A percentile compares a stretch with the other conserved stretches of the same genome.
These are phyloP conservation scores for Drosophila sordidapex DNA, from an alignment of 2,888 invertebrate genomes.

Conservation along the genomic window DNA sequence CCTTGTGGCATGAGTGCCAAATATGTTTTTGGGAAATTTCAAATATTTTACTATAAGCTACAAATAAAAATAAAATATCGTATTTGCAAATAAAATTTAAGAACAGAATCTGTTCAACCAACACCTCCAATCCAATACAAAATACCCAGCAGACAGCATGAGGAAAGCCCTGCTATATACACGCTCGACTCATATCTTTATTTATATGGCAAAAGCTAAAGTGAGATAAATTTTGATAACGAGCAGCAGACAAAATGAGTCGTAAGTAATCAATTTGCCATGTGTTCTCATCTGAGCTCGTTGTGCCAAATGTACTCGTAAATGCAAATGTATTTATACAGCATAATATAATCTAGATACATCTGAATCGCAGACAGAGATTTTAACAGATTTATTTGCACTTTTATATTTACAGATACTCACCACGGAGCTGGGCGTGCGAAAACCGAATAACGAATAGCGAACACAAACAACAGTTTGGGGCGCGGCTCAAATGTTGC, in stretches of 20 bases:
- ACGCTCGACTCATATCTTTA: constrained; percentile 27
- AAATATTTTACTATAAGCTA: neutral
- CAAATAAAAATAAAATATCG: neutral
- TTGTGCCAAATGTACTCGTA: constrained; percentile 50
- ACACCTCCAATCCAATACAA: neutral
- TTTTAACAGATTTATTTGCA: constrained; percentile 60
- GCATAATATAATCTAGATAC: constrained; percentile 53
- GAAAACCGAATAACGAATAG: constrained; percentile 31
- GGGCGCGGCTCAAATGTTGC: constrained; percentile 33
- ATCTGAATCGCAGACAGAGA: constrained; percentile 31
- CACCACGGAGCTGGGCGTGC: constrained; percentile 31
- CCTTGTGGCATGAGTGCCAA: neutral
- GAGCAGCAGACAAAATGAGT: constrained; percentile 76
- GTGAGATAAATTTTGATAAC: constrained; percentile 66
- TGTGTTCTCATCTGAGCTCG: constrained; percentile 62
- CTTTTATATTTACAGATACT: constrained; percentile 39
- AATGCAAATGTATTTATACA: constrained; percentile 66
- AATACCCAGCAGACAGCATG: neutral
- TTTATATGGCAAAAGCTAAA: constrained; percentile 40
- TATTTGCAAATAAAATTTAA: neutral
- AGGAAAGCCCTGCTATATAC: neutral
- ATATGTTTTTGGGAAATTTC: neutral
- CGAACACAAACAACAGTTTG: constrained; percentile 58
- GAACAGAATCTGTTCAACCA: neutral
- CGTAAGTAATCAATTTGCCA: constrained; percentile 79